Base-by-base conservation (phyloP, 2,888 invertebrate genomes). In the Gandaritis pyraliata region DNA sequence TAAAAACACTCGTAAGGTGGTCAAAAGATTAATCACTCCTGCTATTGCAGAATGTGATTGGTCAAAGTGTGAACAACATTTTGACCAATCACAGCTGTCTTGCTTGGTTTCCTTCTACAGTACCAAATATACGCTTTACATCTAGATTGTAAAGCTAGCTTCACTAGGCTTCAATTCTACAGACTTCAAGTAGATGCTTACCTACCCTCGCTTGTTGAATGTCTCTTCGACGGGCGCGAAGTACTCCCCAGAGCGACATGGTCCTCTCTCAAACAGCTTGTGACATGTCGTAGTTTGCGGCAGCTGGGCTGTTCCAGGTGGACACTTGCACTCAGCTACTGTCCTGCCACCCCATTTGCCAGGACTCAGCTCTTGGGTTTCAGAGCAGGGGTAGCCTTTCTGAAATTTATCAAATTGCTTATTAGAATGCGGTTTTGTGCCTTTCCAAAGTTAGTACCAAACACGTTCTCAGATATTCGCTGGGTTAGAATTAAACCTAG, bases 331-430 rank as follows among this genome's bases (percentile, higher is more conserved):
- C 80, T 96, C 96, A 0, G 97, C 96, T 0, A 94, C 92, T 1
- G 94, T 94, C 16, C 93, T 86, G 59, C 93, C 74, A 82, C 93
- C 82, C 92, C 91, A 81, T 36, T 85, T 75, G 64, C 83, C 93
- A 0, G 96, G 96, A 67, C 95, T 95, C 30, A 97, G 85, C 85
- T 97, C 97, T 94, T 97, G 97, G 10, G 96, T 96, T 0, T 96
- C 95, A 0, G 96, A 96, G 77, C 97, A 97, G 0, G 97, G 97
- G 71, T 95, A 93, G 12, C 97, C 97, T 85, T 90, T 90, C 92
- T 92, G 86, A 15, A 89, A 59, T 52, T 29, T 0, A 43, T 15
- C 16, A 43, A 41, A 15, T 13, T n/a, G 1, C 13, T 41, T 15
- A 11, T 47, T 29, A 47, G 47, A 7, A 47, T 33, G 33, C n/a